Evolutionary conservation across 1,140 invertebrate species (phyloP).

Genomic region (Zaprionus lachaisei): DNA sequence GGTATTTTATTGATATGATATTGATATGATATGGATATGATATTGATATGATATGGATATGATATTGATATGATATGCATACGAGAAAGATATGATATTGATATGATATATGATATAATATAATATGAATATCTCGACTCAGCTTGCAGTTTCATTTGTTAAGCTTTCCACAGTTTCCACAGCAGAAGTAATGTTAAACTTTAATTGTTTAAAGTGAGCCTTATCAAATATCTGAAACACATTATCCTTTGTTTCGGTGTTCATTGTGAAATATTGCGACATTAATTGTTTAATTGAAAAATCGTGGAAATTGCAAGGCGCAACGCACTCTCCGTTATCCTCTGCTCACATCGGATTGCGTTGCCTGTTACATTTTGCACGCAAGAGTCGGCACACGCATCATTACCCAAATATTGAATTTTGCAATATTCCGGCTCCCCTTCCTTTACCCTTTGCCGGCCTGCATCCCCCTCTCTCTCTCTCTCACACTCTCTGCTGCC

Average conservation of each 20-base stretch:
- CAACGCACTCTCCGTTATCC: not conserved
- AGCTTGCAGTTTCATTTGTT: not conserved
- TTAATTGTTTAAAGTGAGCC: not conserved
- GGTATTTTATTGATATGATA: too few relatives aligned
- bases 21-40: too few relatives aligned
- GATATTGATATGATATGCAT: too few relatives aligned
- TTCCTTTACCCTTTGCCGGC: not conserved
- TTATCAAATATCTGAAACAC: not conserved
- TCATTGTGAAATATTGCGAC: conserved; percentile 14
- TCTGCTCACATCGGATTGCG: not conserved
- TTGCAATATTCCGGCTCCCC: conserved; percentile 24
- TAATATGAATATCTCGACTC: too few relatives aligned
- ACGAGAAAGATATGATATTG: too few relatives aligned
- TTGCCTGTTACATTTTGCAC: conserved; percentile 23
- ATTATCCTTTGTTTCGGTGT: not conserved
- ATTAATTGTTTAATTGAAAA: conserved; percentile 38
- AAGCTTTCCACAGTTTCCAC: not conserved
- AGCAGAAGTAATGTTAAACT: not conserved
- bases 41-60: too few relatives aligned
- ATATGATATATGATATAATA: too few relatives aligned
- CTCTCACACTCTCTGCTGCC: not conserved
- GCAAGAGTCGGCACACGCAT: conserved; percentile 26
- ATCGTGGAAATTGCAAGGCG: conserved; percentile 7
- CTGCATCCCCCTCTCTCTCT: not conserved
- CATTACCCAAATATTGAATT: conserved; percentile 53